Conservation (phyloP, 2,888 invertebrate genomes). For the Ethmia dodecea region DNA sequence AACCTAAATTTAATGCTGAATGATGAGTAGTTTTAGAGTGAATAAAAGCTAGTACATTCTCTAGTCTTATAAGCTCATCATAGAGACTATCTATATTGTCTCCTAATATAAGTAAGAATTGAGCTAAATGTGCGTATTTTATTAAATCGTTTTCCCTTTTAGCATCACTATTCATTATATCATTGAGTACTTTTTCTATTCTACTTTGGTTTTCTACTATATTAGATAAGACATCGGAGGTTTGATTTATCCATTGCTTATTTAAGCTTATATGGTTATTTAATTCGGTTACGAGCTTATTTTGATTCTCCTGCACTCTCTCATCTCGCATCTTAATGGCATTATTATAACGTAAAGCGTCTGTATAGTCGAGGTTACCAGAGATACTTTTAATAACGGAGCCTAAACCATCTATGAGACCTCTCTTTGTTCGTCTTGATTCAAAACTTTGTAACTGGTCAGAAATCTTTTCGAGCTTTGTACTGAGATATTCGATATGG, state of each 20-base stretch:
- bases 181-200: neutral
- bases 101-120: neutral
- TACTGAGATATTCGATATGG: slow-evolving; percentile 6
- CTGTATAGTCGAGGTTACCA: slow-evolving; percentile 11
- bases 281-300: neutral
- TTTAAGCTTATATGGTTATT: neutral
- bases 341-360: slow-evolving; percentile 8
- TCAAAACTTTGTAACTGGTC: slow-evolving; percentile 8
- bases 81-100: neutral
- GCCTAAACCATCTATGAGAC: slow-evolving; percentile 12
- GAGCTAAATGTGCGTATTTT: slow-evolving; percentile 1
- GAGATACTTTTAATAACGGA: slow-evolving; percentile 12
- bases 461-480: neutral
- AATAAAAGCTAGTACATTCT: neutral
- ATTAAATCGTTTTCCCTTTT: neutral
- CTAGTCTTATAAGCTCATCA: neutral
- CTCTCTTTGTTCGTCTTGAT: slow-evolving; percentile 11
- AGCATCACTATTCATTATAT: neutral
- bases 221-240: neutral
- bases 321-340: slow-evolving; percentile 11
- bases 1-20: neutral
- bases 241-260: slow-evolving; percentile 1
- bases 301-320: slow-evolving; percentile 9
- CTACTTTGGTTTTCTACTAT: slow-evolving; percentile 2
- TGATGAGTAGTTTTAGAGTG: slow-evolving; percentile 3